phyloP scores from a whole-genome alignment of 30 jellyfish, hydroid and myxozoan genomes.

The Hydra vulgaris region DNA sequence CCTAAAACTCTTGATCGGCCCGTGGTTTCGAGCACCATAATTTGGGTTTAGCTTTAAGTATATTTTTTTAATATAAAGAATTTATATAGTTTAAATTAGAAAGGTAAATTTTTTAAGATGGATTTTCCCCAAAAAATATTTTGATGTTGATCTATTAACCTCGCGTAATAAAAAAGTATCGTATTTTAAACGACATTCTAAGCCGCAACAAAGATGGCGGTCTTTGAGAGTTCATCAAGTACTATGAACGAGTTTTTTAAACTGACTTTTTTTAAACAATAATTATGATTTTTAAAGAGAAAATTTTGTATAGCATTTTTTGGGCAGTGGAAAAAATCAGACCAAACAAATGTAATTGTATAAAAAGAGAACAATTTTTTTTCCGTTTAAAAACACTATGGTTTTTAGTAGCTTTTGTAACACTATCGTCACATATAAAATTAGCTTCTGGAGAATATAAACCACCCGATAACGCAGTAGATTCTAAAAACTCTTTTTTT shows the following conservation, averaged over 20 bases:
- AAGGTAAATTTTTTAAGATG: too few relatives aligned
- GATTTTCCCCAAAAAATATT: neutral
- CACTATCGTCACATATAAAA: neutral
- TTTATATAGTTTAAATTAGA: too few relatives aligned
- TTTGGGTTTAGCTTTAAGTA: too few relatives aligned
- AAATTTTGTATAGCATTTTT: too few relatives aligned
- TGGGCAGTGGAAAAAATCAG: neutral
- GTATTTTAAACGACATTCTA: neutral
- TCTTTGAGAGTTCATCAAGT: too few relatives aligned
- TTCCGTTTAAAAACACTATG: neutral
- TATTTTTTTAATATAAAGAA: too few relatives aligned
- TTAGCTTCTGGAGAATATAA: neutral
- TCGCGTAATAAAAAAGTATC: neutral
- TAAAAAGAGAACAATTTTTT: neutral
- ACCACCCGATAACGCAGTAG: neutral
- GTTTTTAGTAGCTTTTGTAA: neutral
- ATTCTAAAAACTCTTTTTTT: neutral
- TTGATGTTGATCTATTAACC: neutral
- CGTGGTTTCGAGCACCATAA: too few relatives aligned
- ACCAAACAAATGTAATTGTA: neutral
- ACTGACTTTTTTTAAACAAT: neutral
- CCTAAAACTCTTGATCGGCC: too few relatives aligned
- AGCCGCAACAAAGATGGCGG: neutral
- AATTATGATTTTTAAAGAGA: neutral
- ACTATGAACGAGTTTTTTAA: too few relatives aligned